These are phyloP conservation scores for Ciona savignyi DNA, from an alignment of 23 tunicate species.

Conservation along the genomic window DNA sequence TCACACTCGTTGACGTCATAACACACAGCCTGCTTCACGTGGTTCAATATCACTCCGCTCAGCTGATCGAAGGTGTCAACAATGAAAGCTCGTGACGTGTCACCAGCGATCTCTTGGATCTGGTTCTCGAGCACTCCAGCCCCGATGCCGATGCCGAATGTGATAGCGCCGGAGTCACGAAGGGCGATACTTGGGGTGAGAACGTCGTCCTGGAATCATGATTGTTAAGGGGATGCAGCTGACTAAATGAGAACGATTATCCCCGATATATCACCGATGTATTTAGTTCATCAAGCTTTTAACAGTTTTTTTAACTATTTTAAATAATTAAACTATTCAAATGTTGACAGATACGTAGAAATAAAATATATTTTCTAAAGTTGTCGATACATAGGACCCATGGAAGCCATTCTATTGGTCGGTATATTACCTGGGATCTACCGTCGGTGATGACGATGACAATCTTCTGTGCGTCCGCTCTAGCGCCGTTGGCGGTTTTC, in stretches of 20 bases:
- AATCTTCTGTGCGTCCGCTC: conserved; percentile 65
- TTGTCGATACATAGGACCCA: too few species aligned
- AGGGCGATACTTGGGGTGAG: conserved; percentile 42
- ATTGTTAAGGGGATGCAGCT: too few species aligned
- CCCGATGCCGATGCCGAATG: conserved; percentile 88
- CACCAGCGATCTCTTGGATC: conserved; percentile 42
- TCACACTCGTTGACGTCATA: conserved; percentile 68
- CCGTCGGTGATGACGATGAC: conserved; percentile 84
- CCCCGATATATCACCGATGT: too few species aligned
- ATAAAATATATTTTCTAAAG: too few species aligned
- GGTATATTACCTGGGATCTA: conserved; percentile 47
- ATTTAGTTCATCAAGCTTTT: too few species aligned
- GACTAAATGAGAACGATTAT: too few species aligned
- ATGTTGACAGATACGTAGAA: too few species aligned
- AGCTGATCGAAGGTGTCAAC: conserved; percentile 49
- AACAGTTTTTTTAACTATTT: too few species aligned
- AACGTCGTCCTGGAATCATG: conserved; percentile 79
- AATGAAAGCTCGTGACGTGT: conserved; percentile 26
- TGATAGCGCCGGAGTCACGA: conserved; percentile 50
- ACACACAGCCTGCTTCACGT: conserved; percentile 33
- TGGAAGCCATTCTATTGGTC: too few species aligned
- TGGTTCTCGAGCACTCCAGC: conserved; percentile 15
- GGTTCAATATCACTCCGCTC: conserved; percentile 20
- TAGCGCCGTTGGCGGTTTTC: conserved; percentile 36
- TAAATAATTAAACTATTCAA: too few species aligned